These are phyloP conservation scores for Cyrtodaria siliqua DNA, from an alignment of 2,888 invertebrate species.

Conservation along the genomic window DNA sequence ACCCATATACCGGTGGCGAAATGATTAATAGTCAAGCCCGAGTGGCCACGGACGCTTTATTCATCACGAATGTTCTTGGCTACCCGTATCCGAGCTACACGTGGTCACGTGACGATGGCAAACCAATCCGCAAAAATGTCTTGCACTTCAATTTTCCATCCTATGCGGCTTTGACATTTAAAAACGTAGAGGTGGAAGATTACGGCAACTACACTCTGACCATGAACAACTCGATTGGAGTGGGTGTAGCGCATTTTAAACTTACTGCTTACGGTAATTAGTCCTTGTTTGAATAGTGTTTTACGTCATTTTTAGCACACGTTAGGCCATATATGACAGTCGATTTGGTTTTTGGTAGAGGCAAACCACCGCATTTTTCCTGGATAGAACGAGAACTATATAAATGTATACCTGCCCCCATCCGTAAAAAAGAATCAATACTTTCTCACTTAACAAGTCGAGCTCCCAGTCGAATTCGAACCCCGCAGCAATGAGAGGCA, in stretches of 20 bases:
- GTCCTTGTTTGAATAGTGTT: too few species aligned
- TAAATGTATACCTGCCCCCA: too few species aligned
- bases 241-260: conserved; percentile 13
- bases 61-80: conserved; percentile 19
- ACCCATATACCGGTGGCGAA: background rate
- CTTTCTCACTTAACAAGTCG: too few species aligned
- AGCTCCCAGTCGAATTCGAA: too few species aligned
- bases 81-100: conserved; percentile 26
- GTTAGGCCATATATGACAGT: too few species aligned
- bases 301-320: too few species aligned
- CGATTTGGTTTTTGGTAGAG: too few species aligned
- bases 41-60: background rate
- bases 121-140: conserved; percentile 1
- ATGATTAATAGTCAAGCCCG: background rate
- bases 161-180: background rate
- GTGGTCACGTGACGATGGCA: conserved; percentile 37
- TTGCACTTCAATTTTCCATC: background rate
- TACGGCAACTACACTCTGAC: conserved; percentile 48
- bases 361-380: too few species aligned
- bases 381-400: too few species aligned
- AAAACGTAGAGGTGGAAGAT: conserved; percentile 13
- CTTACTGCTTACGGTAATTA: conserved; percentile 36
- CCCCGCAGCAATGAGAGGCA: too few species aligned
- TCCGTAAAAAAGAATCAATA: too few species aligned
- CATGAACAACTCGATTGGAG: conserved; percentile 44